Percentiles rank a stretch among this genome's conserved stretches.
Evolutionary conservation across 2,888 invertebrate genomes (phyloP).

Genomic region (Thereva nobilitata): DNA sequence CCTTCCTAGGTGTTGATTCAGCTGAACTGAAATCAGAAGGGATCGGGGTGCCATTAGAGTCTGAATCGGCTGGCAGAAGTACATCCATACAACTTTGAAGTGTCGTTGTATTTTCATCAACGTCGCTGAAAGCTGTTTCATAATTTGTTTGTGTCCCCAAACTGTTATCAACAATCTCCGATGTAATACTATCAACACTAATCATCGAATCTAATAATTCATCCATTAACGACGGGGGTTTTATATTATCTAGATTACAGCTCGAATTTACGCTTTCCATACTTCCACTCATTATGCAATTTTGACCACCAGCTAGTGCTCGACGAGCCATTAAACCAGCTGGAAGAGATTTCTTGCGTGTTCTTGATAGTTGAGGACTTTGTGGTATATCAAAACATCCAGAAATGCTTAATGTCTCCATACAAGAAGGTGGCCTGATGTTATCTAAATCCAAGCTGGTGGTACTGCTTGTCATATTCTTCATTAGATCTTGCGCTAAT

Average conservation of each 20-base stretch:
- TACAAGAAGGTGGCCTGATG: conserved; percentile 75
- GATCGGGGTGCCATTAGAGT: conserved; percentile 63
- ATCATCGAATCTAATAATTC: conserved; percentile 77
- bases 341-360: conserved; percentile 72
- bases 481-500: conserved; percentile 63
- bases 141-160: conserved; percentile 55
- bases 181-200: conserved; percentile 81
- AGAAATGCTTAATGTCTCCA: conserved; percentile 68
- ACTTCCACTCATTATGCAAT: conserved; percentile 61
- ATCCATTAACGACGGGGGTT: conserved; percentile 83
- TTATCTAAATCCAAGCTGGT: conserved; percentile 74
- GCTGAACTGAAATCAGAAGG: conserved; percentile 75
- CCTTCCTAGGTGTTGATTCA: conserved; percentile 75
- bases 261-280: conserved; percentile 66
- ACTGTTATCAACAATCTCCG: conserved; percentile 70
- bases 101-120: conserved; percentile 64
- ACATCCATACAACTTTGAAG: conserved; percentile 62
- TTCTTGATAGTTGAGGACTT: conserved; percentile 54
- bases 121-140: conserved; percentile 64
- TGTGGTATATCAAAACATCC: conserved; percentile 61
- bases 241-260: conserved; percentile 76
- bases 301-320: conserved; percentile 65
- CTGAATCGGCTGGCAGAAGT: conserved; percentile 58
- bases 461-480: conserved; percentile 63
- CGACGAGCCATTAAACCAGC: conserved; percentile 72